Base-by-base conservation (phyloP, 2,113 vertebrate genomes). In the Amphiprion ocellaris region DNA sequence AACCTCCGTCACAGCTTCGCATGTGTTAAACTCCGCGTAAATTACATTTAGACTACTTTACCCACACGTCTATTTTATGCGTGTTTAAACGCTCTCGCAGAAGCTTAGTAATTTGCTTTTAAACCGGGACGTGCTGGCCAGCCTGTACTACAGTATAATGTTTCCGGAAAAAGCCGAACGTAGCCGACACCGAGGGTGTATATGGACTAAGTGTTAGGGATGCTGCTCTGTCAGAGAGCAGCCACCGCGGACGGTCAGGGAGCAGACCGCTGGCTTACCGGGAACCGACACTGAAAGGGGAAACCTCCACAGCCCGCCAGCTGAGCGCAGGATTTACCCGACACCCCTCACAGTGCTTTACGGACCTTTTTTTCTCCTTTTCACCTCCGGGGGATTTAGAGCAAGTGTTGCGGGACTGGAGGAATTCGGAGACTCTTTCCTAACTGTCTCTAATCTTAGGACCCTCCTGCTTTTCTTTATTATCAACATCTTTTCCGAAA, bases 111-210 rank as follows among this genome's bases (percentile, higher is more conserved):
- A 44, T 44, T 44, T 44, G 41, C 2, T 14, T 3, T 37, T 10
- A 3, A 23, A 0, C 11, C 14, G 64, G 28, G 17, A 47, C 56
- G 62, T 69, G 54, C 59, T 3, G 21, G 53, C 16, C 30, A 68
- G 52, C 33, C 11, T 39, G 3, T 15, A 6, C 28, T 19, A 15
- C 24, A 21, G 37, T 6, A 44, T 44, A 15, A 14, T 44, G 14
- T 21, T 69, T 64, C 78, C 87, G 87, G 83, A 81, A 72, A 86
- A 21, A 69, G 26, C 28, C 87, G 87, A 79, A 23, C 14, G 10
- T 14, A n/a, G 24, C 74, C 84, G 81, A 84, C 79, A 49, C 63
- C 81, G 87, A 84, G 24, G 28, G n/a, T 23, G 39, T 67, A 5
- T 30, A 1, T 6, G 21, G 62, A 58, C 33, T 26, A 53, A 49